phyloP scores from a whole-genome alignment of 2,888 invertebrate genomes.

The Sympetrum striolatum region DNA sequence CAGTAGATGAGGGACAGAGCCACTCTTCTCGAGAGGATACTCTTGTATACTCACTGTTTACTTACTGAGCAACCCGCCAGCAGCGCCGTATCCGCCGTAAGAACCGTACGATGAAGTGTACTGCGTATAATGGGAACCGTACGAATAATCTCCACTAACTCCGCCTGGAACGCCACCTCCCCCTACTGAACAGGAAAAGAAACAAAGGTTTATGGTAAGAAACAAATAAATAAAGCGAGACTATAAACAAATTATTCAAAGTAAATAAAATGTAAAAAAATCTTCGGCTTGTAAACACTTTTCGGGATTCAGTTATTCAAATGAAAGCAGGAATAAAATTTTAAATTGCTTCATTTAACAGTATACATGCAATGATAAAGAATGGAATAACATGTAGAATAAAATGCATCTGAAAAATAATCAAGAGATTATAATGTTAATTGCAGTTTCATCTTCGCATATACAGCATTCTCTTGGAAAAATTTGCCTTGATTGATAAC shows the following conservation, averaged over 20 bases:
- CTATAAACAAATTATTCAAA: background rate
- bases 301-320: too few relatives aligned
- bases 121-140: slow-evolving; percentile 42
- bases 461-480: too few relatives aligned
- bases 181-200: slow-evolving; percentile 14
- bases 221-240: background rate
- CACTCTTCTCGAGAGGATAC: background rate
- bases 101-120: slow-evolving; percentile 44
- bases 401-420: too few relatives aligned
- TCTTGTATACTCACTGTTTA: slow-evolving; percentile 46
- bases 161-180: slow-evolving; percentile 33
- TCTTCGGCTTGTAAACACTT: background rate
- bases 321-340: too few relatives aligned
- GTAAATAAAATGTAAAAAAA: background rate
- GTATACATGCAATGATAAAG: too few relatives aligned
- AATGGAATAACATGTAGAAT: too few relatives aligned
- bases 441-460: too few relatives aligned
- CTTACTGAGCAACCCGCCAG: slow-evolving; percentile 45
- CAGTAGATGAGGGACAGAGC: background rate
- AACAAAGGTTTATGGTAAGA: background rate
- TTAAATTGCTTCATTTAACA: too few relatives aligned
- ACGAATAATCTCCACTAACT: slow-evolving; percentile 16
- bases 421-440: too few relatives aligned
- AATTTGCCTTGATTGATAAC: too few relatives aligned
- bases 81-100: slow-evolving; percentile 39